Evolutionary conservation across 2,888 invertebrate species (phyloP), one percentile per base, ranked within the genome.

Genomic region (Opisthograptis luteolata): DNA sequence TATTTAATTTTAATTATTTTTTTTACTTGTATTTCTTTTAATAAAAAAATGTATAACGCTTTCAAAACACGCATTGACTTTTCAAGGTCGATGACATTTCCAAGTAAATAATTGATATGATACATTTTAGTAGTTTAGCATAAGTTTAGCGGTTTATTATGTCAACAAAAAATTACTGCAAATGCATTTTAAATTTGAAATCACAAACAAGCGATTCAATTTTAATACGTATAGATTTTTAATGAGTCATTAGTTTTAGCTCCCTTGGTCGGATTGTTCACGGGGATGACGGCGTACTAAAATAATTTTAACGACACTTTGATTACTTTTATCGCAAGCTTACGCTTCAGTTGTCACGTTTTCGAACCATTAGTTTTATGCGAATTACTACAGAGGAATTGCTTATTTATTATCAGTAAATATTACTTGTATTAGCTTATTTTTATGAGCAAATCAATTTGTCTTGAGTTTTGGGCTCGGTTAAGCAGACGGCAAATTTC

Each of bases 321-420:
- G 86, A 89, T 88, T 86, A 88, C 86, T 88, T 88, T 89, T 90
- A 90, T 90, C 89, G 81, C 79, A 74, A 74, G 79, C 86, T 87
- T 79, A 82, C 89, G 81, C 83, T 86, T 86, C 79, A 87, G 78
- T 85, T 84, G 86, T 77, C 81, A 70, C 85, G 83, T 84, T 87
- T 83, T 84, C 89, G 61, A 81, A 73, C 87, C 89, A 89, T 90
- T 90, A 87, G 87, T 88, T 90, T 88, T 84, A 88, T 87, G 85
- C 81, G 86, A 81, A 84, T 87, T 82, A 83, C 81, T 81, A 76
- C 73, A 80, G 77, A 81, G 77, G 72, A 83, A 86, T 84, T 83
- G 82, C 78, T 81, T 86, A 83, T 85, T 86, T 87, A 86, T 81
- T 82, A 73, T 76, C 71, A 65, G 60, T 55, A 62, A n/a, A n/a